phyloP scores from a whole-genome alignment of 2,888 invertebrate genomes.

The Lepidochrysops patricia region DNA sequence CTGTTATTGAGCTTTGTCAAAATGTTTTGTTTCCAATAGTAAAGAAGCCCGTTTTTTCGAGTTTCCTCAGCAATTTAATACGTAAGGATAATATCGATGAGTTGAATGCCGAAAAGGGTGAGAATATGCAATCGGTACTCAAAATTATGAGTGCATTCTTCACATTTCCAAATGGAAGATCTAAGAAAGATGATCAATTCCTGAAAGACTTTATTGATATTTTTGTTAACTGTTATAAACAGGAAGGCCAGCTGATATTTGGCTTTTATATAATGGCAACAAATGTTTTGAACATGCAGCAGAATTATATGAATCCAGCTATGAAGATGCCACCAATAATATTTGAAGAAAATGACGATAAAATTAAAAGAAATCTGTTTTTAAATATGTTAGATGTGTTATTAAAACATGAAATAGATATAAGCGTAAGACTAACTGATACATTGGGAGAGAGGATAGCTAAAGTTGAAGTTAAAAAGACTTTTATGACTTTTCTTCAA shows the following conservation, averaged over 20 bases:
- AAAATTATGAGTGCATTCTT: slow-evolving; percentile 60
- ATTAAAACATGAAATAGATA: slow-evolving; percentile 52
- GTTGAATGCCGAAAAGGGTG: slow-evolving; percentile 55
- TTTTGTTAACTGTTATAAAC: slow-evolving; percentile 50
- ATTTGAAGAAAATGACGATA: slow-evolving; percentile 43
- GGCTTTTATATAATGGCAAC: slow-evolving; percentile 56
- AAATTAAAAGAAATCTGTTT: slow-evolving; percentile 50
- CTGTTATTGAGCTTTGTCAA: slow-evolving; percentile 43
- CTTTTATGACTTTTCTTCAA: slow-evolving; percentile 52
- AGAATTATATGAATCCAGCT: slow-evolving; percentile 49
- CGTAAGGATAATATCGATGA: slow-evolving; percentile 52
- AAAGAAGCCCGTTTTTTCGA: slow-evolving; percentile 50
- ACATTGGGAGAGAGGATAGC: slow-evolving; percentile 52
- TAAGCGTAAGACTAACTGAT: slow-evolving; percentile 50
- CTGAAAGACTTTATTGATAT: slow-evolving; percentile 51
- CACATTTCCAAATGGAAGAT: slow-evolving; percentile 45
- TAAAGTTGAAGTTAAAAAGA: slow-evolving; percentile 57
- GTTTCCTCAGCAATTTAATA: slow-evolving; percentile 52
- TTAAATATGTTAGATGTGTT: slow-evolving; percentile 50
- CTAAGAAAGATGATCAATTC: slow-evolving; percentile 38
- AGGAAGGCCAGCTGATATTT: slow-evolving; percentile 54
- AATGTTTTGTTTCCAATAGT: slow-evolving; percentile 49
- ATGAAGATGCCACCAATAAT: slow-evolving; percentile 42
- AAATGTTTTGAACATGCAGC: slow-evolving; percentile 46
- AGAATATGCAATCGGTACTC: slow-evolving; percentile 58